phyloP scores from a whole-genome alignment of 2,113 vertebrate genomes.

The Misgurnus anguillicaudatus region DNA sequence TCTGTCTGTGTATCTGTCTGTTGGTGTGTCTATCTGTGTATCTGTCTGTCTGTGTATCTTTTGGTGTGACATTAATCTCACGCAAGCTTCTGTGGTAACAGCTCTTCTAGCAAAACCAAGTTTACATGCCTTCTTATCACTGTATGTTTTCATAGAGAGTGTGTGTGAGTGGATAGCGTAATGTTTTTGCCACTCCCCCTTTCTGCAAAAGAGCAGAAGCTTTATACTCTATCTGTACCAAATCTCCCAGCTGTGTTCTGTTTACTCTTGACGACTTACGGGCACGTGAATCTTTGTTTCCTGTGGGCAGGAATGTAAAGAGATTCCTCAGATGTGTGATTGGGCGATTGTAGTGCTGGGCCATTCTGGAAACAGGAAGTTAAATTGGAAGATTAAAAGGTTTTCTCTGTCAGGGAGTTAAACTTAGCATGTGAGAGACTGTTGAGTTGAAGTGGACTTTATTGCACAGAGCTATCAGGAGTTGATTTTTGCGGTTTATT shows the following conservation, averaged over 20 bases:
- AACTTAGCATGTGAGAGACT: slow-evolving; percentile 22
- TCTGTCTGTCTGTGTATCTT: too few species aligned
- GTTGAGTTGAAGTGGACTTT: background rate
- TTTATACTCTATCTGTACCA: background rate
- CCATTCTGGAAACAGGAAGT: slow-evolving; percentile 50
- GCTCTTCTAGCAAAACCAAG: too few species aligned
- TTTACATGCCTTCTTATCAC: too few species aligned
- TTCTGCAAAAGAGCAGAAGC: background rate
- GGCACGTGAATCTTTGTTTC: background rate
- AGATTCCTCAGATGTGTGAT: background rate
- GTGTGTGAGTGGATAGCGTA: too few species aligned
- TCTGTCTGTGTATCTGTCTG: background rate
- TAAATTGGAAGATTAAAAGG: slow-evolving; percentile 31
- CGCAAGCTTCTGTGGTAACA: too few species aligned
- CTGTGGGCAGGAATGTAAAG: slow-evolving; percentile 3
- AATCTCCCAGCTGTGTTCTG: background rate
- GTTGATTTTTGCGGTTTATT: slow-evolving; percentile 27
- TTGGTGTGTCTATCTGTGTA: background rate
- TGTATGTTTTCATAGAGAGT: too few species aligned
- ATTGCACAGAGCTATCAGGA: slow-evolving; percentile 1
- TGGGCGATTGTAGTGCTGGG: too few species aligned
- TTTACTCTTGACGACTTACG: background rate
- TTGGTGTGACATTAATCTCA: too few species aligned
- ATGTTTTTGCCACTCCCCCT: background rate
- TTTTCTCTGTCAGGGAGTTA: slow-evolving; percentile 43